phyloP scores from a whole-genome alignment of 2,113 vertebrate species.

The Rousettus leschenaultii region DNA sequence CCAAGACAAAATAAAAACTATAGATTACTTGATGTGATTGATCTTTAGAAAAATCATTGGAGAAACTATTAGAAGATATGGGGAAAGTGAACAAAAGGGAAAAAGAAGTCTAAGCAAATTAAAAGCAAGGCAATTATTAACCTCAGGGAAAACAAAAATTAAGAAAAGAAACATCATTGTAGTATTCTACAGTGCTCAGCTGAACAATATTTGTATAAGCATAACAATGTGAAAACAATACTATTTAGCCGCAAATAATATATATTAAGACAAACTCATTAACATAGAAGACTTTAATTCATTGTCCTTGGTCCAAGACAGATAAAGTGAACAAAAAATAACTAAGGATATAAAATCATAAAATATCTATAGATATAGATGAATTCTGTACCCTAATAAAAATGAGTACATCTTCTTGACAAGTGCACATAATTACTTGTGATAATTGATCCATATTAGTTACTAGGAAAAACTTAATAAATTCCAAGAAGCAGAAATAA shows the following conservation, averaged over 20 bases:
- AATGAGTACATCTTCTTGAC: not conserved
- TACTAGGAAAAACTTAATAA: not conserved
- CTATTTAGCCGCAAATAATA: not conserved
- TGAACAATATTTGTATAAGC: not conserved
- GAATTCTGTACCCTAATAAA: not conserved
- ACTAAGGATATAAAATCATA: not conserved
- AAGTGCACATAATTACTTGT: not conserved
- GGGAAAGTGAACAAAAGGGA: not conserved
- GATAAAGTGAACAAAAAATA: conserved; percentile 12
- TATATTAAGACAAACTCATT: not conserved
- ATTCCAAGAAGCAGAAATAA: not conserved
- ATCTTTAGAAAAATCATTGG: not conserved
- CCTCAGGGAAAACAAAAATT: not conserved
- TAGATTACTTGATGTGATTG: not conserved
- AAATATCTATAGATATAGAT: not conserved
- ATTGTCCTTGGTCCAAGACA: not conserved
- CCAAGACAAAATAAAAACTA: not conserved
- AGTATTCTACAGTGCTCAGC: not conserved
- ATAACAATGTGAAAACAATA: not conserved
- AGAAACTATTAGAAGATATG: not conserved
- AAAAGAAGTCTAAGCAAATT: conserved; percentile 5
- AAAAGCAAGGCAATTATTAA: conserved; percentile 41
- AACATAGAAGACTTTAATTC: not conserved
- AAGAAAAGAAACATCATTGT: not conserved
- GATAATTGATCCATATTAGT: not conserved